Evolutionary conservation across 2,113 vertebrate species (phyloP).

Genomic region (Acrocephalus arundinaceus): DNA sequence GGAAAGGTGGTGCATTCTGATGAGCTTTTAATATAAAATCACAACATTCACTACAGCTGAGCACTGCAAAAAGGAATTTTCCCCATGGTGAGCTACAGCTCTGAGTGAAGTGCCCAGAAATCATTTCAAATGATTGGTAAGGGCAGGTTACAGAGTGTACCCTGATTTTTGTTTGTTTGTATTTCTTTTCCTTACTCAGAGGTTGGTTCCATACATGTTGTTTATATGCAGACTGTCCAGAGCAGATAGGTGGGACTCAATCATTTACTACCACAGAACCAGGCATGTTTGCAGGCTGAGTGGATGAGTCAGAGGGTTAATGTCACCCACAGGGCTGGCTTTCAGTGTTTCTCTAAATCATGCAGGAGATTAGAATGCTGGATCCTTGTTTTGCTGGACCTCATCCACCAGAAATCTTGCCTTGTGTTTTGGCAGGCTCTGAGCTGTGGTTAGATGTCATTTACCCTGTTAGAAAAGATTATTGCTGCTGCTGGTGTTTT

Average conservation of each 20-base stretch:
- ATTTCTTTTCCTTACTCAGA: background rate
- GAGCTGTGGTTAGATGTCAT: background rate
- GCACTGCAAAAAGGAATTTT: background rate
- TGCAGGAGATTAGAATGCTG: background rate
- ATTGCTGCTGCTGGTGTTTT: background rate
- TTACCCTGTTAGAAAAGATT: background rate
- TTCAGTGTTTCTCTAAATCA: constrained; percentile 22
- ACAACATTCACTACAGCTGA: background rate
- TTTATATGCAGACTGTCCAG: background rate
- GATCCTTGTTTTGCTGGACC: constrained; percentile 28
- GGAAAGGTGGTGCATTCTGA: background rate
- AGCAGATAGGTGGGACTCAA: background rate
- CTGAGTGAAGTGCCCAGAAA: background rate
- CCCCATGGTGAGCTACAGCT: background rate
- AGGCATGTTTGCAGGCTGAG: background rate
- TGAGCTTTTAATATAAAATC: background rate
- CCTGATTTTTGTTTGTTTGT: background rate
- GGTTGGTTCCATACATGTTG: background rate
- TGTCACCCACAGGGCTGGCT: constrained; percentile 33
- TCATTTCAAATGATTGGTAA: background rate
- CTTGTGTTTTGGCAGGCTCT: background rate
- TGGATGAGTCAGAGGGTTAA: constrained; percentile 17
- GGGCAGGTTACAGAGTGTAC: background rate
- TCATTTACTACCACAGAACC: background rate
- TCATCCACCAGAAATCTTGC: background rate